Conservation (phyloP, 2,888 invertebrate species). For the Bellardia bayeri region DNA sequence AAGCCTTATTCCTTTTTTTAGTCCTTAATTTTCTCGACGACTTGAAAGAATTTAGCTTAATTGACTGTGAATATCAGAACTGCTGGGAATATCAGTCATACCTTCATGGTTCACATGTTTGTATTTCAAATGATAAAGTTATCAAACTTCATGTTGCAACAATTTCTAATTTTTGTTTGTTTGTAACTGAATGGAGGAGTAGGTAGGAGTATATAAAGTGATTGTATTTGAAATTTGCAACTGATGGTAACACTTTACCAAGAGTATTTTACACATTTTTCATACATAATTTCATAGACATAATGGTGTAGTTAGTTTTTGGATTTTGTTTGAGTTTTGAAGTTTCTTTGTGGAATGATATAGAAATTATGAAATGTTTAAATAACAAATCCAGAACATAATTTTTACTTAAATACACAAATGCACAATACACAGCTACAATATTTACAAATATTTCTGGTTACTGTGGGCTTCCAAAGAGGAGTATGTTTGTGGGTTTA, state of each 20-base stretch:
- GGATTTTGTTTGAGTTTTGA: not conserved
- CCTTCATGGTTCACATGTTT: not conserved
- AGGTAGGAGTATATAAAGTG: not conserved
- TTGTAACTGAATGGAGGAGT: too few species aligned
- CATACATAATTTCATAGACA: conserved; percentile 24
- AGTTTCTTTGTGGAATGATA: conserved; percentile 67
- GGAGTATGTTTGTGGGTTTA: not conserved
- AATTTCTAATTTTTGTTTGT: not conserved
- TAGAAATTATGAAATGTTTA: conserved; percentile 66
- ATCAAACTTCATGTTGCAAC: not conserved
- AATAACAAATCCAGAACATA: conserved; percentile 59
- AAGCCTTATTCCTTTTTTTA: too few species aligned
- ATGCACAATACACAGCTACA: too few species aligned
- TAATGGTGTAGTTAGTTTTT: conserved; percentile 9
- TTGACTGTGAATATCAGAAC: too few species aligned
- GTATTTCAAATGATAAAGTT: not conserved
- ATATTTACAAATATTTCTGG: conserved; percentile 23
- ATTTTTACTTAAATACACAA: conserved; percentile 46
- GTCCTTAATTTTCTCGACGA: too few species aligned
- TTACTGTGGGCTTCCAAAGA: not conserved
- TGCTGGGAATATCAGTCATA: not conserved
- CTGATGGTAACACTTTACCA: not conserved
- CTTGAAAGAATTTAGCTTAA: too few species aligned
- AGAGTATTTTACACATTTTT: not conserved
- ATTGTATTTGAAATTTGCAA: conserved; percentile 1